Conservation (phyloP, 2,797 vertebrate genomes). For the Diplodus puntazzo region DNA sequence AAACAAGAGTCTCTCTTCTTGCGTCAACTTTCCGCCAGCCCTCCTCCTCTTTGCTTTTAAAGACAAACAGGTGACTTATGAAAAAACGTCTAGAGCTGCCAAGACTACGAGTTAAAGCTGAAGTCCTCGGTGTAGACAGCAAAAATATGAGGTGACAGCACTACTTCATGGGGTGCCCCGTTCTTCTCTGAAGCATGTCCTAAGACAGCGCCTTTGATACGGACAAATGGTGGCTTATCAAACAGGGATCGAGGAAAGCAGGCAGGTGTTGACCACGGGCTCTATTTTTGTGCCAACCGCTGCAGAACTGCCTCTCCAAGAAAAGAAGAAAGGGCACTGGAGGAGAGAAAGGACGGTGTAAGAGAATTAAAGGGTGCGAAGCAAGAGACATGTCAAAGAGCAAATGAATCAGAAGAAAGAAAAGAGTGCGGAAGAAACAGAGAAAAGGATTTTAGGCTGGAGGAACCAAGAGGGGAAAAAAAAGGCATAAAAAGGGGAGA, state of each 20-base stretch:
- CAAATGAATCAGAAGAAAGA: constrained; percentile 9
- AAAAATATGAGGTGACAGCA: constrained; percentile 46
- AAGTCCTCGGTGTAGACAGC: constrained; percentile 39
- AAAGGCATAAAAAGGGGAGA: constrained; percentile 8
- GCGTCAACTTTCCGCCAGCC: background rate
- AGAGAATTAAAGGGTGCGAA: constrained; percentile 6
- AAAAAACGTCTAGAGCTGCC: constrained; percentile 29
- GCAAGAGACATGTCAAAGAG: constrained; percentile 13
- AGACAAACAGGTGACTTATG: constrained; percentile 20
- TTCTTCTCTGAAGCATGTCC: constrained; percentile 45
- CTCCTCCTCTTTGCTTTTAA: constrained; percentile 4
- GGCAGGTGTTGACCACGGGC: constrained; percentile 60
- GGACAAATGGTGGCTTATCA: constrained; percentile 64
- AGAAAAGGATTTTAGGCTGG: background rate
- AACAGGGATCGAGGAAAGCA: constrained; percentile 58
- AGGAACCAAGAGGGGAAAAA: background rate
- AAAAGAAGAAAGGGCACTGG: constrained; percentile 22
- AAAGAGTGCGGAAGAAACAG: background rate
- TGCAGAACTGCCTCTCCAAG: constrained; percentile 29
- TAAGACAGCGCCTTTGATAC: constrained; percentile 54
- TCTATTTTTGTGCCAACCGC: constrained; percentile 51
- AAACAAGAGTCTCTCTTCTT: constrained; percentile 5
- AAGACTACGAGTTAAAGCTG: constrained; percentile 40
- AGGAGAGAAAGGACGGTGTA: background rate
- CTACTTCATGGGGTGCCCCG: constrained; percentile 17